phyloP scores from a whole-genome alignment of 1,140 invertebrate species.

The Trinorchestia longiramus region DNA sequence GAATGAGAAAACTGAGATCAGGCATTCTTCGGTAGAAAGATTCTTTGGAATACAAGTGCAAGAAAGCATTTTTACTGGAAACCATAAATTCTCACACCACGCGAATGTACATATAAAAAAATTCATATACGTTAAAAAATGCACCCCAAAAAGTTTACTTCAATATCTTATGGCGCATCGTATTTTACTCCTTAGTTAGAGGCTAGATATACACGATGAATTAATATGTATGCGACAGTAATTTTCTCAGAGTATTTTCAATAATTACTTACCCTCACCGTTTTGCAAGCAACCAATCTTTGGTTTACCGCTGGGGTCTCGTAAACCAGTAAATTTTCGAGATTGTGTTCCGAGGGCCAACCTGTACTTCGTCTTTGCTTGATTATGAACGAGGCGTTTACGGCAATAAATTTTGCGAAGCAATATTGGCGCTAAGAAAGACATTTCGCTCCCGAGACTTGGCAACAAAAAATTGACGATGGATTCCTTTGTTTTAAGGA shows the following conservation, averaged over 20 bases:
- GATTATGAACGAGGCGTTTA: not conserved
- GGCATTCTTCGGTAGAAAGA: not conserved
- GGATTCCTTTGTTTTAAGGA: not conserved
- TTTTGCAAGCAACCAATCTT: not conserved
- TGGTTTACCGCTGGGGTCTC: not conserved
- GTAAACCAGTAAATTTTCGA: slow-evolving; percentile 9
- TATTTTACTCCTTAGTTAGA: not conserved
- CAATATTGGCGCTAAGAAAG: not conserved
- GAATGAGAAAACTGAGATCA: not conserved
- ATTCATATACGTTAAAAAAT: too few relatives aligned
- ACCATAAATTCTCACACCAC: too few relatives aligned
- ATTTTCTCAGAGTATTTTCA: not conserved
- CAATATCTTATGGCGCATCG: not conserved
- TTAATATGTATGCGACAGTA: not conserved
- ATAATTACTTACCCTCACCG: not conserved
- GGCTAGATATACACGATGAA: not conserved
- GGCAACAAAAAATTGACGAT: not conserved
- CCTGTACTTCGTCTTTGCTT: not conserved
- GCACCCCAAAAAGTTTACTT: too few relatives aligned
- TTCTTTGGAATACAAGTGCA: too few relatives aligned
- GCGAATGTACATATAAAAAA: too few relatives aligned
- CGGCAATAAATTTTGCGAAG: not conserved
- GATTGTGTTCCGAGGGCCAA: not conserved
- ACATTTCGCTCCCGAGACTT: not conserved
- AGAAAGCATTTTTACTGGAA: too few relatives aligned